Evolutionary conservation across 2,888 invertebrate genomes (phyloP).

Genomic region (Odontocolon sp.): DNA sequence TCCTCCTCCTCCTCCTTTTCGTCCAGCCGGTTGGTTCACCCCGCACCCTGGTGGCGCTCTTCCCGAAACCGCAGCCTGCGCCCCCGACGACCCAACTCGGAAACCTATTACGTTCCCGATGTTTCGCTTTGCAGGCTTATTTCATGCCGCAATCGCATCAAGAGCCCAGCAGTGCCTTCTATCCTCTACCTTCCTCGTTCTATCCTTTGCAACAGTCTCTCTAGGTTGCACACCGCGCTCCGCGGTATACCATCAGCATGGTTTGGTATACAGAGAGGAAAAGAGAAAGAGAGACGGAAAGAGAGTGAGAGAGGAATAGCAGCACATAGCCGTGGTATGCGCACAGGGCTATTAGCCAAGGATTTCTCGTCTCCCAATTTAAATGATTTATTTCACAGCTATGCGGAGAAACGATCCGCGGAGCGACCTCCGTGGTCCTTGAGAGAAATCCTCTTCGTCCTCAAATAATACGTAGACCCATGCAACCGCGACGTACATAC

Average conservation of each 20-base stretch:
- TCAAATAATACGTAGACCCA: conserved; percentile 14
- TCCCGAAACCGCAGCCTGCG: conserved; percentile 65
- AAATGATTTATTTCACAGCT: conserved; percentile 69
- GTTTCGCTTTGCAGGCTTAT: conserved; percentile 73
- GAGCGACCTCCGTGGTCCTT: not conserved
- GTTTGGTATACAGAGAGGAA: not conserved
- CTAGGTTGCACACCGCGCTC: too few relatives aligned
- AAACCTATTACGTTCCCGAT: conserved; percentile 71
- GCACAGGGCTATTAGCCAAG: conserved; percentile 69
- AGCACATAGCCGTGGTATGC: conserved; percentile 52
- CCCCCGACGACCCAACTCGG: conserved; percentile 64
- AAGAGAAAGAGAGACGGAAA: too few relatives aligned
- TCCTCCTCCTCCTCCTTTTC: not conserved
- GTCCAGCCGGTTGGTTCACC: not conserved
- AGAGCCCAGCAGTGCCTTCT: conserved; percentile 23
- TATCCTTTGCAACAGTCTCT: conserved; percentile 4
- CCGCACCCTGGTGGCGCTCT: conserved; percentile 18
- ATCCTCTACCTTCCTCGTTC: conserved; percentile 1
- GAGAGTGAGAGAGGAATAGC: not conserved
- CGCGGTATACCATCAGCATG: not conserved
- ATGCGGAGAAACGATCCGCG: conserved; percentile 40
- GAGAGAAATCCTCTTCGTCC: conserved; percentile 20
- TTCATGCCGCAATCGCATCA: conserved; percentile 73
- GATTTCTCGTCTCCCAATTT: conserved; percentile 70
- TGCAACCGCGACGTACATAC: too few relatives aligned